Conservation (phyloP, 1,140 invertebrate genomes). For the Euwallacea similis region DNA sequence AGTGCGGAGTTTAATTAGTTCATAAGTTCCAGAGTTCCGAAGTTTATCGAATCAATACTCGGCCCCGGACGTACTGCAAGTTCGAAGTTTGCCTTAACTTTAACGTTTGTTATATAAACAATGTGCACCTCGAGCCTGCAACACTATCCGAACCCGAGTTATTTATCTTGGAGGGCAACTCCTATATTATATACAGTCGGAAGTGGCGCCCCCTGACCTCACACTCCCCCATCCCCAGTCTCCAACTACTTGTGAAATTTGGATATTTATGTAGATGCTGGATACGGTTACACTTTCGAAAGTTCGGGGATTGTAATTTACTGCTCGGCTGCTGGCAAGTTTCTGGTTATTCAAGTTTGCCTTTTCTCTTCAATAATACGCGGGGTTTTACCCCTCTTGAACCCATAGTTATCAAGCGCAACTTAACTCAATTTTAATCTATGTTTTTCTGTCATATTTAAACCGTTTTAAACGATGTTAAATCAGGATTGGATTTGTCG, state of each 20-base stretch:
- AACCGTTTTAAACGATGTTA: too few relatives aligned
- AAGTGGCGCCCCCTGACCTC: slow-evolving; percentile 18
- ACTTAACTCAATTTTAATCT: too few relatives aligned
- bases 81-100: slow-evolving; percentile 48
- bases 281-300: slow-evolving; percentile 34
- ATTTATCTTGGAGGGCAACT: slow-evolving; percentile 48
- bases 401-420: too few relatives aligned
- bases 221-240: slow-evolving; percentile 6
- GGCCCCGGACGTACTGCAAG: slow-evolving; percentile 17
- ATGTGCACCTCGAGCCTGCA: slow-evolving; percentile 48
- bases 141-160: slow-evolving; percentile 45
- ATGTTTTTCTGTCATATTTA: too few relatives aligned
- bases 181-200: slow-evolving; percentile 37
- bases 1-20: slow-evolving; percentile 53
- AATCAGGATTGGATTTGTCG: too few relatives aligned
- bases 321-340: slow-evolving; percentile 24
- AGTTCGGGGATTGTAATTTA: slow-evolving; percentile 34
- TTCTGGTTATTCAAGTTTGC: background rate
- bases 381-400: too few relatives aligned
- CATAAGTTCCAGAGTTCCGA: slow-evolving; percentile 48
- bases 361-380: background rate
- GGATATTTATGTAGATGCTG: slow-evolving; percentile 35
- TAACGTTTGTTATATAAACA: slow-evolving; percentile 54
- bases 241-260: slow-evolving; percentile 36
- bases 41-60: slow-evolving; percentile 52